These are phyloP conservation scores for Cheilosia vulpina DNA, from an alignment of 2,888 invertebrate genomes.

Conservation along the genomic window DNA sequence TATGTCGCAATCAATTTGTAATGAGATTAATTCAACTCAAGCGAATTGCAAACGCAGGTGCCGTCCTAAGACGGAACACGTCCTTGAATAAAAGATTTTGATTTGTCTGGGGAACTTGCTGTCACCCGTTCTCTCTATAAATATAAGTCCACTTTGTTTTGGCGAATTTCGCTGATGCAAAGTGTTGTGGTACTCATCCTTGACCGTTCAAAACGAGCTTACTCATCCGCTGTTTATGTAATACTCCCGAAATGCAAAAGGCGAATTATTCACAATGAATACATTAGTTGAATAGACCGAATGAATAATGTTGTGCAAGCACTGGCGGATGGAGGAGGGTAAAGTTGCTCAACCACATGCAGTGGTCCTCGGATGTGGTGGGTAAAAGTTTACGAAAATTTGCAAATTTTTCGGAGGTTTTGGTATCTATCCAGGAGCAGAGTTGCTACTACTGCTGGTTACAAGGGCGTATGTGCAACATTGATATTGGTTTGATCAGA, in stretches of 20 bases:
- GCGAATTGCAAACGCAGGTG: slow-evolving; percentile 26
- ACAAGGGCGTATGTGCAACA: slow-evolving; percentile 28
- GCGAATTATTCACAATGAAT: slow-evolving; percentile 50
- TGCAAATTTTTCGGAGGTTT: slow-evolving; percentile 5
- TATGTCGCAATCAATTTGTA: slow-evolving; percentile 68
- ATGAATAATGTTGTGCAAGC: not conserved
- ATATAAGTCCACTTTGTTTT: not conserved
- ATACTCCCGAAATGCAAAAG: slow-evolving; percentile 6
- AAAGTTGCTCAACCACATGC: slow-evolving; percentile 40
- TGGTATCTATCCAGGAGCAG: slow-evolving; percentile 34
- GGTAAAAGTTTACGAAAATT: slow-evolving; percentile 29
- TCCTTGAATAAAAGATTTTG: not conserved
- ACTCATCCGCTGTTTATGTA: slow-evolving; percentile 53
- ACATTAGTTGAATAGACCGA: slow-evolving; percentile 53
- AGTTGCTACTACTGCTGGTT: not conserved
- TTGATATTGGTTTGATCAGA: slow-evolving; percentile 37
- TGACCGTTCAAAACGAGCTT: slow-evolving; percentile 15
- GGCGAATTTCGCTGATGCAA: not conserved
- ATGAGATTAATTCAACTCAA: slow-evolving; percentile 54
- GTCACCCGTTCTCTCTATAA: not conserved
- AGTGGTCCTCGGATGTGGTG: slow-evolving; percentile 7
- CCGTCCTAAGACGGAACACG: slow-evolving; percentile 1
- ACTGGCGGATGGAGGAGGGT: not conserved
- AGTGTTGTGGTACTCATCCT: not conserved
- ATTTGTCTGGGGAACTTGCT: not conserved